Evolutionary conservation across 2,797 vertebrate genomes (phyloP).

Genomic region (Dallia pectoralis): DNA sequence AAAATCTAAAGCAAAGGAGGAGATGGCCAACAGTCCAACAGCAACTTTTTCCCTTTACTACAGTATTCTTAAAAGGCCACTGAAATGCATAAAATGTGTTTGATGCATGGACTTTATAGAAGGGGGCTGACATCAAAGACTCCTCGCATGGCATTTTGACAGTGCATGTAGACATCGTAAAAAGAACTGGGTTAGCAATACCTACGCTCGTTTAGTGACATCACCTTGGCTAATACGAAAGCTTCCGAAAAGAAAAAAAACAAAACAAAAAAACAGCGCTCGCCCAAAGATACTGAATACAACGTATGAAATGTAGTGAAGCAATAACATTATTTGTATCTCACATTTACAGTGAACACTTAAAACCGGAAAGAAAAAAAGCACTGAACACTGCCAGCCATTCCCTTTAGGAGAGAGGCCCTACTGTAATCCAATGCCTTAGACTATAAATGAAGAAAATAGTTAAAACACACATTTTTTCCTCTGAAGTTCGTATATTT

Average conservation of each 20-base stretch:
- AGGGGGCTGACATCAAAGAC: slow-evolving; percentile 79
- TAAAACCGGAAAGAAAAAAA: slow-evolving; percentile 66
- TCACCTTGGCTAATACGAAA: slow-evolving; percentile 91
- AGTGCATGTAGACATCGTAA: slow-evolving; percentile 90
- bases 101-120: slow-evolving; percentile 74
- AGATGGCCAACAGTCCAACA: slow-evolving; percentile 81
- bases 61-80: slow-evolving; percentile 92
- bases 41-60: slow-evolving; percentile 74
- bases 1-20: slow-evolving; percentile 62
- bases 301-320: slow-evolving; percentile 94
- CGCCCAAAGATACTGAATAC: slow-evolving; percentile 86
- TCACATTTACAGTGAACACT: slow-evolving; percentile 83
- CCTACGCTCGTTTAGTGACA: slow-evolving; percentile 75
- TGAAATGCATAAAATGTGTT: slow-evolving; percentile 95
- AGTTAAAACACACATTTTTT: slow-evolving; percentile 85
- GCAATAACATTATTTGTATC: slow-evolving; percentile 77
- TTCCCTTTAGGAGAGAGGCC: slow-evolving; percentile 64
- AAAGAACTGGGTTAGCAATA: slow-evolving; percentile 80
- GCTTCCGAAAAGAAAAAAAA: slow-evolving; percentile 59
- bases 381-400: slow-evolving; percentile 78
- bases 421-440: slow-evolving; percentile 65
- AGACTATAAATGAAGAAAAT: slow-evolving; percentile 79
- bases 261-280: slow-evolving; percentile 80
- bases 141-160: slow-evolving; percentile 87
- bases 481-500: slow-evolving; percentile 88